Conservation (phyloP, 2,113 vertebrate species). For the Embiotoca jacksoni region DNA sequence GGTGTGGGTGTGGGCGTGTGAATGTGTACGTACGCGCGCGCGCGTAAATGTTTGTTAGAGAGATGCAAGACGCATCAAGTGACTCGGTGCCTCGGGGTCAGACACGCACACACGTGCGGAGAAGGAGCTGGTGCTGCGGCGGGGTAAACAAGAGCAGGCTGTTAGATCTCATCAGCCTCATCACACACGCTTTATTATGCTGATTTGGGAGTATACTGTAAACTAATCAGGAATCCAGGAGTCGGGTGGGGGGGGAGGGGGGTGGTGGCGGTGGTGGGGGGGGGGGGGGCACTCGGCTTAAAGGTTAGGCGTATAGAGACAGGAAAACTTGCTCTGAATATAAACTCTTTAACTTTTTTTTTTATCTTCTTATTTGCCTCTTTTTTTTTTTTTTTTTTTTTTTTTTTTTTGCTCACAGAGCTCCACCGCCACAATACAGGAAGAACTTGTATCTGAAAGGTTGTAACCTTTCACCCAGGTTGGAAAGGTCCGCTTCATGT, state of each 20-base stretch:
- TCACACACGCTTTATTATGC: slow-evolving; percentile 80
- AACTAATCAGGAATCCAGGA: slow-evolving; percentile 80
- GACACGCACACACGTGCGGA: slow-evolving; percentile 72
- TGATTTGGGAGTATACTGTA: slow-evolving; percentile 81
- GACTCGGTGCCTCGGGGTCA: slow-evolving; percentile 85
- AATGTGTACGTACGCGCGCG: slow-evolving; percentile 41
- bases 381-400: not conserved
- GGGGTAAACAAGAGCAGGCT: slow-evolving; percentile 81
- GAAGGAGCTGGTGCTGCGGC: slow-evolving; percentile 72
- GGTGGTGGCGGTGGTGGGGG: too few relatives aligned
- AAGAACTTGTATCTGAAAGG: slow-evolving; percentile 44
- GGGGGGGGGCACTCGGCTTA: slow-evolving; percentile 70
- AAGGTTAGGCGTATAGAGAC: slow-evolving; percentile 77
- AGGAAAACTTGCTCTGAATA: slow-evolving; percentile 61
- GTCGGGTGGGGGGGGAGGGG: slow-evolving; percentile 72
- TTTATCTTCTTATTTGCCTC: slow-evolving; percentile 16
- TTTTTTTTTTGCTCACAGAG: slow-evolving; percentile 14
- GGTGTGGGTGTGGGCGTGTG: slow-evolving; percentile 35
- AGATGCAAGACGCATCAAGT: slow-evolving; percentile 79
- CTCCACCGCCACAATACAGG: not conserved
- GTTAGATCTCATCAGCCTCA: slow-evolving; percentile 83
- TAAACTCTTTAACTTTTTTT: slow-evolving; percentile 68
- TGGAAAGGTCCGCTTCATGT: slow-evolving; percentile 38
- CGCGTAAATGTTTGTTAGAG: slow-evolving; percentile 53
- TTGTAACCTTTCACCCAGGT: slow-evolving; percentile 50